Base-by-base conservation (phyloP, 2,113 vertebrate species). In the Megaleporinus macrocephalus region DNA sequence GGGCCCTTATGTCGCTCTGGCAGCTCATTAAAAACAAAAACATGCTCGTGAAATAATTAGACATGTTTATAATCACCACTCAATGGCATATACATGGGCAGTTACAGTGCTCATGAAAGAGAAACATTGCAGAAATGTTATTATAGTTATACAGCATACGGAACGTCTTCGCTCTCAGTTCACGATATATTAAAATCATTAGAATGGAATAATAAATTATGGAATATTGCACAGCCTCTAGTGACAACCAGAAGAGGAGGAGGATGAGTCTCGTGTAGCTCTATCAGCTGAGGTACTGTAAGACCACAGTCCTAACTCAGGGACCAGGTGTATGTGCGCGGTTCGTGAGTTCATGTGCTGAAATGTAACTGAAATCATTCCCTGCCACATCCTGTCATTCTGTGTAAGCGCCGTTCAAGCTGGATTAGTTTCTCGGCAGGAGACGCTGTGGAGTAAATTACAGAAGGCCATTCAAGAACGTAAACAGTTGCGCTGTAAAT, bases 171-270 rank as follows among this genome's bases (percentile, higher is more conserved):
- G 72, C 61, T 73, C 80, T 82, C 73, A 70, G 73, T 57, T 81
- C 47, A 74, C n/a, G 2, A 75, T 47, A 41, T 53, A 24, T 61
- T 61, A 26, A 61, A 26, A 26, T 57, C 6, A 41, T 41, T 55
- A 71, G 15, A 16, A 79, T 68, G 36, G 62, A 55, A 20, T 55
- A 81, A 81, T 76, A 81, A 76, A 59, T 76, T 69, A 81, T 36
- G 53, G 33, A 61, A 68, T 70, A 76, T 68, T 70, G 73, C 53
- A 82, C 73, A 82, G 36, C 51, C 80, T 59, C 63, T 26, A 59
- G 57, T 65, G 41, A 63, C 1, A 68, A 73, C 12, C 49, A 53
- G 24, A 24, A 59, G 27, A 26, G 18, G 29, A 63, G 22, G n/a
- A 29, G 9, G 11, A 44, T 9, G 41, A 44, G 41, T 44, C 41